A percentile compares a stretch with the other conserved stretches of the same genome.
Conservation (phyloP, 2,888 invertebrate genomes). For the Meiosimyza decipiens region DNA sequence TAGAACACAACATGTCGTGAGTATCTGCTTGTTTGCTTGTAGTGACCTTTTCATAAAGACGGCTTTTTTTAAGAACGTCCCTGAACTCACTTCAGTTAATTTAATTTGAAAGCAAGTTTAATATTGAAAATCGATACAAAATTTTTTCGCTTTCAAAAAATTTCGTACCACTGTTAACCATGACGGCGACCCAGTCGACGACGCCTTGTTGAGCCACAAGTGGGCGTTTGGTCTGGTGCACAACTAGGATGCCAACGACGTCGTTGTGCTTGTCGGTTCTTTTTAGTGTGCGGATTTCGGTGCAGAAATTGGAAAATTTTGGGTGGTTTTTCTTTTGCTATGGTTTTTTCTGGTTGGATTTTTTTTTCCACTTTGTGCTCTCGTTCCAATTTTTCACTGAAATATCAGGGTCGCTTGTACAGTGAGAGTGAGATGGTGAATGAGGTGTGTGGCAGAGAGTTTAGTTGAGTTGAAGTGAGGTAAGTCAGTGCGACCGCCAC, state of each 20-base stretch:
- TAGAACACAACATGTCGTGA: too few relatives aligned
- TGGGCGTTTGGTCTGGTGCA: conserved; percentile 48
- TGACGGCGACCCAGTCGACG: conserved; percentile 10
- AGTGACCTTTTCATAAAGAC: too few relatives aligned
- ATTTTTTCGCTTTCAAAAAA: not conserved
- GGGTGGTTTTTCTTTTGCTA: conserved; percentile 48
- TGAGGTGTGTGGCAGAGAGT: conserved; percentile 26
- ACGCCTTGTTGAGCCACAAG: conserved; percentile 54
- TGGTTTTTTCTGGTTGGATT: conserved; percentile 9
- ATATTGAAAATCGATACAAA: too few relatives aligned
- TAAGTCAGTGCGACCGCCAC: conserved; percentile 35
- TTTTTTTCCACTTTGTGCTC: conserved; percentile 1
- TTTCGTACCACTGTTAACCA: too few relatives aligned
- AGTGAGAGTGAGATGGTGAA: conserved; percentile 21
- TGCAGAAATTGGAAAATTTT: conserved; percentile 60
- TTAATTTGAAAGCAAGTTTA: too few relatives aligned
- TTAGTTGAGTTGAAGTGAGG: conserved; percentile 28
- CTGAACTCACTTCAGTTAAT: too few relatives aligned
- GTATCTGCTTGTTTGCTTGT: too few relatives aligned
- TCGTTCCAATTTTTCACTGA: not conserved
- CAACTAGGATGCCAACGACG: conserved; percentile 20
- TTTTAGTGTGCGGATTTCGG: conserved; percentile 31
- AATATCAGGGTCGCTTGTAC: not conserved
- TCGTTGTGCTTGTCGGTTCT: conserved; percentile 9
- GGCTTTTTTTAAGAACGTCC: too few relatives aligned